Evolutionary conservation across 92 coral and sea anemone genomes (phyloP).

Genomic region (Galaxea fascicularis): DNA sequence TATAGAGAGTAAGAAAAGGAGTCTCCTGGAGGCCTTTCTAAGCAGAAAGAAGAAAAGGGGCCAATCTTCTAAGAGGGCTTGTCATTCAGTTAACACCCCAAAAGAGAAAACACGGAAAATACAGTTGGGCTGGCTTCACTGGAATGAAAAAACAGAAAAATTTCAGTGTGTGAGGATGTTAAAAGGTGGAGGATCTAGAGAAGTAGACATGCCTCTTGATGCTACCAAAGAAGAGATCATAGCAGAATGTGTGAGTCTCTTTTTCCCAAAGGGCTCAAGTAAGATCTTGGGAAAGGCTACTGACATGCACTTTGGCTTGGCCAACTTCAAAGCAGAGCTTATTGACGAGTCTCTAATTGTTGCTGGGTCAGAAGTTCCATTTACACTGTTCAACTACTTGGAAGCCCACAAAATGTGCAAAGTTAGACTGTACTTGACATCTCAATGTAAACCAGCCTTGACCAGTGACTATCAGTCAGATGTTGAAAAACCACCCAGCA

Average conservation of each 20-base stretch:
- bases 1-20: conserved; percentile 27
- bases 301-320: conserved; percentile 50
- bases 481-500: neutral
- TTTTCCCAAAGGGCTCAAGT: conserved; percentile 55
- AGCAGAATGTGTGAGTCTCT: conserved; percentile 29
- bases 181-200: conserved; percentile 65
- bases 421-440: conserved; percentile 51
- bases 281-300: conserved; percentile 37
- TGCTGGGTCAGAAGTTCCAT: conserved; percentile 45
- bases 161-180: conserved; percentile 38
- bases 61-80: conserved; percentile 27
- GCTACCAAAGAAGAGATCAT: conserved; percentile 38
- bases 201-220: conserved; percentile 29
- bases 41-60: too few relatives aligned
- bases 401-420: conserved; percentile 47
- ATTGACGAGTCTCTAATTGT: conserved; percentile 22
- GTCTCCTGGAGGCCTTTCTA: conserved; percentile 34
- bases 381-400: conserved; percentile 41
- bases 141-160: conserved; percentile 25
- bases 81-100: conserved; percentile 17
- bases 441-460: conserved; percentile 16
- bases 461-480: neutral
- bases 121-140: conserved; percentile 55
- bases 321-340: conserved; percentile 44
- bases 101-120: conserved; percentile 43